phyloP scores from a whole-genome alignment of 2,888 invertebrate species.

The Lysandra coridon region DNA sequence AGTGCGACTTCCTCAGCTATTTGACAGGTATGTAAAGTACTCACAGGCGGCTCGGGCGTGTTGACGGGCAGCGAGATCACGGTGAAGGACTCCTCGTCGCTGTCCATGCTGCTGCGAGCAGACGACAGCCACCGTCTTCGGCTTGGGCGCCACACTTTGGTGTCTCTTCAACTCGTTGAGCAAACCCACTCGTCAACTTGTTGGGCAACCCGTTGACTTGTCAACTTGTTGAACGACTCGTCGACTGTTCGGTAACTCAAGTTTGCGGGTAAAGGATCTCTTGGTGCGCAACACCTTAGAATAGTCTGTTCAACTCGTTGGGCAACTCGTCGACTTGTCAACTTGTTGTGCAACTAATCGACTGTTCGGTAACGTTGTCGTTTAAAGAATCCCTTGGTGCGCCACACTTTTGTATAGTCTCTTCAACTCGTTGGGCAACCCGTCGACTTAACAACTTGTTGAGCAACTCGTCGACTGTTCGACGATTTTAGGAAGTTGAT shows the following conservation, averaged over 20 bases:
- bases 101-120: constrained; percentile 76
- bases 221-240: not conserved
- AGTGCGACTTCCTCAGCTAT: too few species aligned
- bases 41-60: constrained; percentile 71
- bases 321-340: not conserved
- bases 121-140: constrained; percentile 71
- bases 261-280: too few species aligned
- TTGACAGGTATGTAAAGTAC: constrained; percentile 43
- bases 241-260: not conserved
- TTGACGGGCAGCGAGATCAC: constrained; percentile 84
- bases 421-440: constrained; percentile 20
- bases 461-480: not conserved
- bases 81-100: constrained; percentile 85
- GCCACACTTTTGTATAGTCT: constrained; percentile 64
- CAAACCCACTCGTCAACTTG: not conserved
- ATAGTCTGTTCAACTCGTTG: constrained; percentile 37
- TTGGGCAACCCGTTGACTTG: not conserved
- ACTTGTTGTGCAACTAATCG: not conserved
- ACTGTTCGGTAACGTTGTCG: too few species aligned
- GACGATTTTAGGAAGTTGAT: too few species aligned
- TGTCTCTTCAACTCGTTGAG: constrained; percentile 35
- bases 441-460: not conserved
- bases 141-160: constrained; percentile 72
- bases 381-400: constrained; percentile 37
- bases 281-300: constrained; percentile 65